phyloP scores from a whole-genome alignment of 2,113 vertebrate species.

The Athene cunicularia region DNA sequence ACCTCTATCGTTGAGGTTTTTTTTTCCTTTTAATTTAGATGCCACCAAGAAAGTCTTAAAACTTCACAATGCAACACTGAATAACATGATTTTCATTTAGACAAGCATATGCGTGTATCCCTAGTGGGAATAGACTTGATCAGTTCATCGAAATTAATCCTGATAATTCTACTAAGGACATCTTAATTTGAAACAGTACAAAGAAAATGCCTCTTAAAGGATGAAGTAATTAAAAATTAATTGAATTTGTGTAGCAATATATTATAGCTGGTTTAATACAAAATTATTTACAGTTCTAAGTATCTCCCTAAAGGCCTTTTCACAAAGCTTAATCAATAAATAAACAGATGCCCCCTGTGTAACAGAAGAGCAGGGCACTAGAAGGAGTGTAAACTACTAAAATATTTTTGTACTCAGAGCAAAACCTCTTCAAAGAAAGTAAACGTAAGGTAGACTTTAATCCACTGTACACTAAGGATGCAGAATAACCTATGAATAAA shows the following conservation, averaged over 20 bases:
- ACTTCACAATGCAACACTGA: background rate
- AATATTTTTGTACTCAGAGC: background rate
- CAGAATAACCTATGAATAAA: background rate
- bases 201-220: constrained; percentile 13
- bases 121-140: background rate
- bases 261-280: background rate
- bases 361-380: background rate
- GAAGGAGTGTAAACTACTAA: background rate
- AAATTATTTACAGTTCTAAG: background rate
- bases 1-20: fast-evolving
- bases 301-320: background rate
- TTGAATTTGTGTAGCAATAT: background rate
- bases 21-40: background rate
- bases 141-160: constrained; percentile 2
- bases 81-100: background rate
- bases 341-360: background rate
- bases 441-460: background rate
- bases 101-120: background rate
- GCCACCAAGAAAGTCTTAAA: background rate
- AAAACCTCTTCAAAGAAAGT: background rate
- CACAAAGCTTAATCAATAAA: background rate
- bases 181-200: constrained; percentile 14
- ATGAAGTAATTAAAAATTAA: background rate
- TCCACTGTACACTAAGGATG: background rate
- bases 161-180: constrained; percentile 28